phyloP scores from a whole-genome alignment of 2,113 vertebrate species.

The Mastomys coucha region DNA sequence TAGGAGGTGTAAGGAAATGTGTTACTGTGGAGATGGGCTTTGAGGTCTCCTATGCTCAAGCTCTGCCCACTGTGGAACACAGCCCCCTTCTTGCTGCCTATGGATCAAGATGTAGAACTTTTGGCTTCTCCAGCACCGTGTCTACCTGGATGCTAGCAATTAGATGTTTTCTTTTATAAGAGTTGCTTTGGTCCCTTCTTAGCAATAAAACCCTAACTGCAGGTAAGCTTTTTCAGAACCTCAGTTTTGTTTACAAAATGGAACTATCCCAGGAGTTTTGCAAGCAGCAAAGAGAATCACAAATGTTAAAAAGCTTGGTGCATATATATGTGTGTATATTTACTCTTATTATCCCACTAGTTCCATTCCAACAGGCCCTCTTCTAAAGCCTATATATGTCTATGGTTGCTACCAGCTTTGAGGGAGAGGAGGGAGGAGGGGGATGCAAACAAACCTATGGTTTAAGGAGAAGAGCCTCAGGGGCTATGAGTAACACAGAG shows the following conservation, averaged over 20 bases:
- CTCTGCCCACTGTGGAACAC: too few species aligned
- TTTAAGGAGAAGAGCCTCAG: background rate
- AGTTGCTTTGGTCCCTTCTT: too few species aligned
- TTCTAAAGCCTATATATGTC: background rate
- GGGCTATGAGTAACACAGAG: background rate
- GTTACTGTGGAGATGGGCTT: too few species aligned
- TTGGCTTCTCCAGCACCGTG: too few species aligned
- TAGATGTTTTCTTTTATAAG: too few species aligned
- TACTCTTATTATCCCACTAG: slow-evolving; percentile 20
- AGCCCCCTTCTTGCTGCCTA: too few species aligned
- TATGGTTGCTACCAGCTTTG: slow-evolving; percentile 47
- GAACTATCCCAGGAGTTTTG: background rate
- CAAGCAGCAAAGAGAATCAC: background rate
- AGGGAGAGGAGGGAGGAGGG: background rate
- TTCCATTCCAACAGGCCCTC: slow-evolving; percentile 17
- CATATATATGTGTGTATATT: too few species aligned
- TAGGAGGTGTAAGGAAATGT: too few species aligned
- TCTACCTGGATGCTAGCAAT: too few species aligned
- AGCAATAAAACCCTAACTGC: too few species aligned
- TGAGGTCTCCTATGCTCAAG: too few species aligned
- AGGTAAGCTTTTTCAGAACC: background rate
- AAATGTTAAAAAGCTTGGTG: background rate
- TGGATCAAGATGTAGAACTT: too few species aligned
- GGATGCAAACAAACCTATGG: slow-evolving; percentile 32
- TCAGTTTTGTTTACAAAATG: slow-evolving; percentile 30